Conservation (phyloP, 2,113 vertebrate species). For the Phasianus colchicus region DNA sequence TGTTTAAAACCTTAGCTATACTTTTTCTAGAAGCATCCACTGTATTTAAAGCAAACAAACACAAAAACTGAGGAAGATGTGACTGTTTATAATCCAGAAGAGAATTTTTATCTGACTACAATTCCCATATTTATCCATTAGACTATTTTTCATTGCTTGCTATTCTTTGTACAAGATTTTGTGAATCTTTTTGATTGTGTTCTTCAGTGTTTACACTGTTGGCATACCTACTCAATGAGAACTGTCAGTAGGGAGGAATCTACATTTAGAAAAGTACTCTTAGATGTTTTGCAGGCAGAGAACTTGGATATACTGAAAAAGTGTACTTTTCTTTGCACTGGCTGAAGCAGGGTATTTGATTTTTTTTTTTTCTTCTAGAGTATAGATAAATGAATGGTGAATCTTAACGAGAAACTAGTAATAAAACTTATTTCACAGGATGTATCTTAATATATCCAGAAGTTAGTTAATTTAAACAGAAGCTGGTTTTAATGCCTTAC, state of each 20-base stretch:
- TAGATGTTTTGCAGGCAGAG: background rate
- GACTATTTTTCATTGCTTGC: background rate
- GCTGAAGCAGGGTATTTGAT: background rate
- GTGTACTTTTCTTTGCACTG: background rate
- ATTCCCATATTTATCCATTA: background rate
- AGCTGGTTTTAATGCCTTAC: background rate
- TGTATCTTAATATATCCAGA: background rate
- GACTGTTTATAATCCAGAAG: background rate
- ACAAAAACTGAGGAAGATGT: background rate
- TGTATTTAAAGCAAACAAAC: background rate
- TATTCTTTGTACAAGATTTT: background rate
- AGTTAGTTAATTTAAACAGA: background rate
- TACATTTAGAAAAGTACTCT: background rate
- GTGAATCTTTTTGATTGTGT: background rate
- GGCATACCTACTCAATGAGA: background rate
- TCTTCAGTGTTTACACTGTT: background rate
- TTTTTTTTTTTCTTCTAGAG: background rate
- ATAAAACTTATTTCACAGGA: background rate
- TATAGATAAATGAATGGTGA: background rate
- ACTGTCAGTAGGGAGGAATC: background rate
- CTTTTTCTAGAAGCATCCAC: background rate
- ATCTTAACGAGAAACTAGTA: background rate
- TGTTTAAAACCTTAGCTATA: rapidly evolving
- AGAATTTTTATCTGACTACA: background rate
- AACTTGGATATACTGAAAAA: background rate